These are phyloP conservation scores for Apodemia zela DNA, from an alignment of 2,888 invertebrate genomes.

Conservation along the genomic window DNA sequence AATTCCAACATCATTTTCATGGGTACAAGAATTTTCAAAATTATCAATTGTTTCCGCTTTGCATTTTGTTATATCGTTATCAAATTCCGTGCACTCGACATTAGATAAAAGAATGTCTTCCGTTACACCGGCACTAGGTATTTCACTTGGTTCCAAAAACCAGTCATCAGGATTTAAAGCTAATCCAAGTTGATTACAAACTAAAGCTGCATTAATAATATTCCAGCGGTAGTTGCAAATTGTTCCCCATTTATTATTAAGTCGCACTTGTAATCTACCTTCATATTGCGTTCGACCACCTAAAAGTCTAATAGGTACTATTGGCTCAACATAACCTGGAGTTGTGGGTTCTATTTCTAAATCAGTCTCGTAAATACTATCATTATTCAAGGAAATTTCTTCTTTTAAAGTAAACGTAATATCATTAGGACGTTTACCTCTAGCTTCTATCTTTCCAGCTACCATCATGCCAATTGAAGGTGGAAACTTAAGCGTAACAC, in stretches of 20 bases:
- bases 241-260: constrained; percentile 96
- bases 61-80: constrained; percentile 94
- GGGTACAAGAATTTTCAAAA: constrained; percentile 93
- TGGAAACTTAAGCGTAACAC: constrained; percentile 93
- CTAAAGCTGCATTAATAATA: constrained; percentile 92
- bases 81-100: constrained; percentile 94
- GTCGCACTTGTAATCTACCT: constrained; percentile 92
- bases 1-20: constrained; percentile 93
- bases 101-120: constrained; percentile 91
- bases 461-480: constrained; percentile 98
- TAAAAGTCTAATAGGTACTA: constrained; percentile 87
- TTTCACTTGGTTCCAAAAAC: constrained; percentile 90
- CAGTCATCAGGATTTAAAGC: constrained; percentile 96
- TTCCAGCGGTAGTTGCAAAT: constrained; percentile 99
- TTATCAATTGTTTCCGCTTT: constrained; percentile 87
- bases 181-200: constrained; percentile 96
- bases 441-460: constrained; percentile 93
- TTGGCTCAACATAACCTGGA: constrained; percentile 80
- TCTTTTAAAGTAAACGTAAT: constrained; percentile 90
- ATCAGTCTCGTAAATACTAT: constrained; percentile 82
- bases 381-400: constrained; percentile 83
- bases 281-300: constrained; percentile 90
- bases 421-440: constrained; percentile 88
- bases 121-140: constrained; percentile 88
- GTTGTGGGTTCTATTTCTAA: constrained; percentile 81